Evolutionary conservation across 1,140 invertebrate genomes (phyloP).

Genomic region (Phthorimaea operculella): DNA sequence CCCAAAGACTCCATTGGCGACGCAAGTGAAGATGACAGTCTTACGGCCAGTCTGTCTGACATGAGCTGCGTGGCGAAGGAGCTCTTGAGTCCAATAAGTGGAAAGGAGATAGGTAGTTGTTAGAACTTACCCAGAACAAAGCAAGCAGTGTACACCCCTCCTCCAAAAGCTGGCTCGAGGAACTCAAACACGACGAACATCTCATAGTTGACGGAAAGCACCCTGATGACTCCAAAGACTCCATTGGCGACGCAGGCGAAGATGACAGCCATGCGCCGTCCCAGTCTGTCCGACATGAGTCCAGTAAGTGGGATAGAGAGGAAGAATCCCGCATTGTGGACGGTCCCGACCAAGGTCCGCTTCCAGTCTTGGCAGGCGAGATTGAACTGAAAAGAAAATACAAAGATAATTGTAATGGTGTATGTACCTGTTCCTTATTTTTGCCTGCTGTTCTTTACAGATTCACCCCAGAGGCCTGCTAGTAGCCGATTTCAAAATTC

Average conservation of each 20-base stretch:
- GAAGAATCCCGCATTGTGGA: constrained; percentile 78
- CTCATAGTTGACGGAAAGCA: constrained; percentile 73
- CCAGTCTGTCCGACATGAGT: constrained; percentile 73
- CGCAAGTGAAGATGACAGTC: constrained; percentile 70
- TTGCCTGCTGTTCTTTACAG: no score
- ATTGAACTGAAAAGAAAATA: constrained; percentile 53
- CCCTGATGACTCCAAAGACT: constrained; percentile 72
- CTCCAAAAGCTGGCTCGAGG: constrained; percentile 70
- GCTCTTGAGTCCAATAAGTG: no score
- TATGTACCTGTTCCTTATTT: no score
- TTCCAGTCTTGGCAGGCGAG: constrained; percentile 73
- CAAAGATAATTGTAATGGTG: no score
- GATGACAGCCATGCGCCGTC: constrained; percentile 71
- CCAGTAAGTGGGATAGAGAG: constrained; percentile 76
- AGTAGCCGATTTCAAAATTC: no score
- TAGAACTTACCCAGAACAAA: constrained; percentile 72
- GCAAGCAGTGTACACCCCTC: constrained; percentile 73
- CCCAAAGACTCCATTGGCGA: constrained; percentile 70
- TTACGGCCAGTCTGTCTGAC: constrained; percentile 72
- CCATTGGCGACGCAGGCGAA: constrained; percentile 69
- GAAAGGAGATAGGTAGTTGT: no score
- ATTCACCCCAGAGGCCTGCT: no score
- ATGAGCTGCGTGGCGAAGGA: no score
- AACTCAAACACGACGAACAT: constrained; percentile 76
- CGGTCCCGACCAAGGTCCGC: constrained; percentile 75